Evolutionary conservation across 2,113 vertebrate species (phyloP), one percentile per base, ranked within the genome.

Genomic region (Lampris incognitus): DNA sequence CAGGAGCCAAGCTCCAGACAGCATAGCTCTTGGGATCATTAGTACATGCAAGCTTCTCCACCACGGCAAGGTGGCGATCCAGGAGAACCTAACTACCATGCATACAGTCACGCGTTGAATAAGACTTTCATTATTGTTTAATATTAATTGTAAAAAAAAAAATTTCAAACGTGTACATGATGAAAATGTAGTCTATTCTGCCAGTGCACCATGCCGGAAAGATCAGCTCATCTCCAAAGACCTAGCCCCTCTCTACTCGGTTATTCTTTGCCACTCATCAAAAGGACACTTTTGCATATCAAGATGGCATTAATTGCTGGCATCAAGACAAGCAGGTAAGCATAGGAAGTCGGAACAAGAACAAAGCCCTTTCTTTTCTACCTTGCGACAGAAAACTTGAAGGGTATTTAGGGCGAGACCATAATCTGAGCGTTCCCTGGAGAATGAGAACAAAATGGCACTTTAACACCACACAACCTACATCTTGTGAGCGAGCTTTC

Each of bases 391-490:
- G 24, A 63, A 7, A 63, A 63, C 42, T 24, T 24, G 37, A 59
- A 40, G 13, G n/a, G 4, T 40, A 36, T 46, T 36, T 40, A 44
- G 13, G 46, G 6, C 37, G 62, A 38, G 44, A 65, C 24, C 8
- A 11, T 37, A 38, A 3, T 5, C 13, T 46, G 9, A 1, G 42
- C 36, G 24, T 38, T 24, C 56, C 56, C 39, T 41, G 42, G 60
- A 62, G 60, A 62, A 39, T 44, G 7, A 37, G 38, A 56, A 63
- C 4, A 7, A 49, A 1, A 42, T 10, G 62, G 6, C 2, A n/a
- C 69, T 56, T n/a, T 58, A 4, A 76, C 51, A 66, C 10, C 6
- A 58, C 10, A 76, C 41, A 76, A 65, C 72, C 66, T 67, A 79
- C 3, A n/a, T 2, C 0, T 6, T 6, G 42, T 2, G 55, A n/a